Base-by-base conservation (phyloP, 2,113 vertebrate species). In the Salvelinus alpinus region DNA sequence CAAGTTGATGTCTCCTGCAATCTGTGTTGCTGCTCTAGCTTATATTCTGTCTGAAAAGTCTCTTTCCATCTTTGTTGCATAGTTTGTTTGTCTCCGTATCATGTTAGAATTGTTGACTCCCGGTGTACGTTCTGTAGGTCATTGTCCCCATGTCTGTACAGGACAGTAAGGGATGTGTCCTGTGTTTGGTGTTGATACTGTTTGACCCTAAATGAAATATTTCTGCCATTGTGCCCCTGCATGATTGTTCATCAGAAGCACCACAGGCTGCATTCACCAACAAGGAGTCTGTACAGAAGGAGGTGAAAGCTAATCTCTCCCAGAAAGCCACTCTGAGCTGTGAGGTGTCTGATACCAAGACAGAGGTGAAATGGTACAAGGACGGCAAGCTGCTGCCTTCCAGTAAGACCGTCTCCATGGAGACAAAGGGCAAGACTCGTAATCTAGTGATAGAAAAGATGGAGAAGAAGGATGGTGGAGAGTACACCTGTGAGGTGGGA, bases 301-400 rank as follows among this genome's bases (percentile, higher is more conserved):
- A 96, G 67, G 84, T 96, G 29, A 93, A 85, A 0, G 92, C 90
- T 0, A 44, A 71, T 44, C 78, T 90, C 47, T 89, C 89, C 13
- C 90, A 94, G 80, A 95, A 88, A 22, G 88, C 92, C 69, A 91
- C 84, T 59, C 88, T 96, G 22, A 87, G 82, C 82, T 96, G 96
- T 3, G 91, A 88, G 62, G 93, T 96, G 34, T 91, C 91, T 1
- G 88, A 96, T 24, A 88, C 87, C 5, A 76, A 92, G 57, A 94
- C 90, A 0, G 90, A 95, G 73, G 95, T 96, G 77, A 95, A 92
- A 29, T 97, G 96, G 96, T 95, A 87, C 80, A 97, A 95, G 82
- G 92, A 95, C 0, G 93, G 95, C n/a, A 95, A 85, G 62, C 70
- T 88, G 76, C 77, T 97, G 18, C 22, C 88, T 64, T 85, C 92